A percentile compares a stretch with the other conserved stretches of the same genome.
Evolutionary conservation across 2,888 invertebrate genomes (phyloP).

Genomic region (Ceriagrion tenellum): DNA sequence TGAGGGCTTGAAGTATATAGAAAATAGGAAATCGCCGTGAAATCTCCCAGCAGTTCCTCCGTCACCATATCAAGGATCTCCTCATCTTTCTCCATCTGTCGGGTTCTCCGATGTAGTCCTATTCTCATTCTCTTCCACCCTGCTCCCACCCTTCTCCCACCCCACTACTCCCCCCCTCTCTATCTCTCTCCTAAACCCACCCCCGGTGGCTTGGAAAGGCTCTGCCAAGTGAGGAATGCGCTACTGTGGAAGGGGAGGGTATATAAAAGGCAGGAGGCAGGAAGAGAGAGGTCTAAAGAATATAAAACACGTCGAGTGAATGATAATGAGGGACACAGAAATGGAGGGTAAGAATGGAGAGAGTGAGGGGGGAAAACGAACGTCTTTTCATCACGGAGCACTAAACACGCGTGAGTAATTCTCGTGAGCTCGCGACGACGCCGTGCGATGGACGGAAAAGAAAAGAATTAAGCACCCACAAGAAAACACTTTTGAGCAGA

Average conservation of each 20-base stretch:
- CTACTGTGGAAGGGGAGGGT: not conserved
- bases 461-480: not conserved
- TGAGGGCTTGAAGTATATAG: no score
- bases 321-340: slow-evolving; percentile 17
- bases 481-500: not conserved
- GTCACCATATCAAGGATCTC: no score
- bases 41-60: not conserved
- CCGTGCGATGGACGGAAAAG: not conserved
- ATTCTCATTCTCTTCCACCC: not conserved
- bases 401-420: slow-evolving; percentile 12
- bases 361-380: slow-evolving; percentile 10
- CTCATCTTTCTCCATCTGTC: no score
- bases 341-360: not conserved
- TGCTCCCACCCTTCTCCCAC: not conserved
- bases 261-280: no score
- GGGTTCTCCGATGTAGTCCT: not conserved
- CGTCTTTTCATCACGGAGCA: slow-evolving; percentile 25
- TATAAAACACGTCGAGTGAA: slow-evolving; percentile 22
- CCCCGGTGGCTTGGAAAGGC: not conserved
- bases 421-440: not conserved
- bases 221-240: slow-evolving; percentile 2
- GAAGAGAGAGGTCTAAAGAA: not conserved
- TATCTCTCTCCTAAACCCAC: no score
- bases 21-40: not conserved
- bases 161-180: not conserved